Conservation (phyloP, 2,888 invertebrate genomes). For the Hyles lineata region DNA sequence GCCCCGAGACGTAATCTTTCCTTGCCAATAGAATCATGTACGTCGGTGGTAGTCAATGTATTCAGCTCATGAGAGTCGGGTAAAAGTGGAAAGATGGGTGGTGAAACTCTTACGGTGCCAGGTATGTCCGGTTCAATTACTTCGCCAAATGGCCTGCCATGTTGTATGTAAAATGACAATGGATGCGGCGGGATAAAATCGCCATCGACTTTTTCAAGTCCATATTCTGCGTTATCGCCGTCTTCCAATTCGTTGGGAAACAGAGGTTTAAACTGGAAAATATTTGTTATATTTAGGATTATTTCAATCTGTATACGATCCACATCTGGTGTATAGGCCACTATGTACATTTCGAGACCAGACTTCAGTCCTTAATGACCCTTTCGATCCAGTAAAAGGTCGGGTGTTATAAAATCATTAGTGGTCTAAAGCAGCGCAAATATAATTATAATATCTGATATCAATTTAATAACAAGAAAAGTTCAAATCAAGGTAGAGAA, state of each 20-base stretch:
- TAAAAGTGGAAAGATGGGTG: background rate
- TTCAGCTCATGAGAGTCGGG: background rate
- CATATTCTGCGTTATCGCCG: slow-evolving; percentile 34
- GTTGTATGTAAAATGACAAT: background rate
- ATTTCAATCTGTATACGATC: background rate
- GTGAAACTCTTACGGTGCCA: background rate
- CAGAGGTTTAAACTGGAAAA: slow-evolving; percentile 28
- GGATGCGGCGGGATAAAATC: background rate
- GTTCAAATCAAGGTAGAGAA: no score
- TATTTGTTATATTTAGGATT: slow-evolving; percentile 28
- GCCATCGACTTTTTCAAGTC: slow-evolving; percentile 34
- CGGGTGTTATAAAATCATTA: no score
- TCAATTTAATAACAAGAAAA: no score
- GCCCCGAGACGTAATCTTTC: background rate
- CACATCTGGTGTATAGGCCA: background rate
- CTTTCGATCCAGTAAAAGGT: no score
- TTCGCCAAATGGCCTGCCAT: background rate
- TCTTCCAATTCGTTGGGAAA: background rate
- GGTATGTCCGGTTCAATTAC: background rate
- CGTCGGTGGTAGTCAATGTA: background rate
- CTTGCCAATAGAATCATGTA: background rate
- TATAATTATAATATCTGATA: no score
- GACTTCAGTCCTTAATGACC: no score
- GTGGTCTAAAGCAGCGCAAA: no score
- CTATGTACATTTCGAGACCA: background rate